Percentiles rank a stretch among this genome's conserved stretches.
These are phyloP conservation scores for Chaetodon trifasciatus DNA, from an alignment of 2,797 vertebrate species.

Conservation along the genomic window DNA sequence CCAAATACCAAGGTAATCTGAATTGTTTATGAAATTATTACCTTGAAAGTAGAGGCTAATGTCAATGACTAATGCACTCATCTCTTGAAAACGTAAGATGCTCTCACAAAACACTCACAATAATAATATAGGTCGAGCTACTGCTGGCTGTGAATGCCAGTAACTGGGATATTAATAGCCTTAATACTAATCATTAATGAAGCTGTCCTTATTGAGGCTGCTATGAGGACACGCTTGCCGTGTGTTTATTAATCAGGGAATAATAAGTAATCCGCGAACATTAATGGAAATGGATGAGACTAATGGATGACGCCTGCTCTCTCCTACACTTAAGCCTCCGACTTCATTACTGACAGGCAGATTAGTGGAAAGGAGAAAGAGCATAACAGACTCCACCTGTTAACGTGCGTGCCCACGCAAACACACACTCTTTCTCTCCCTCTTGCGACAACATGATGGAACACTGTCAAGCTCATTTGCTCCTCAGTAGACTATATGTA, in stretches of 20 bases:
- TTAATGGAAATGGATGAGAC: constrained; percentile 84
- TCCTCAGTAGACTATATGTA: constrained; percentile 81
- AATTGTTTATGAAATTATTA: constrained; percentile 83
- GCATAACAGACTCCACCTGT: constrained; percentile 77
- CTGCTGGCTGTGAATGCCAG: constrained; percentile 59
- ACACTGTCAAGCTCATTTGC: constrained; percentile 83
- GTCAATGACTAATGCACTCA: constrained; percentile 66
- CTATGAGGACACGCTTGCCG: constrained; percentile 73
- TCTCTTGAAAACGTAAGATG: constrained; percentile 39
- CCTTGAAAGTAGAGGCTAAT: constrained; percentile 72
- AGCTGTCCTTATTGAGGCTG: constrained; percentile 82
- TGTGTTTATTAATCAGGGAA: constrained; percentile 88
- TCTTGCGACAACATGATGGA: constrained; percentile 81
- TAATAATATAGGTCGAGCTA: constrained; percentile 54
- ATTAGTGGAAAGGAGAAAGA: constrained; percentile 82
- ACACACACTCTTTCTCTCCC: constrained; percentile 52
- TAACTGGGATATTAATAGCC: constrained; percentile 77
- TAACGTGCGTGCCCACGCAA: constrained; percentile 58
- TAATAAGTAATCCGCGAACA: constrained; percentile 85
- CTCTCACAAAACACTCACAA: constrained; percentile 55
- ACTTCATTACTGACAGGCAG: constrained; percentile 86
- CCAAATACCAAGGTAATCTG: constrained; percentile 81
- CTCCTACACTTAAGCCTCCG: constrained; percentile 79
- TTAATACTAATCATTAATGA: constrained; percentile 83
- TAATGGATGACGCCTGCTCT: constrained; percentile 83